Conservation (phyloP, 2,113 vertebrate genomes). For the Microcebus lehilahytsara region DNA sequence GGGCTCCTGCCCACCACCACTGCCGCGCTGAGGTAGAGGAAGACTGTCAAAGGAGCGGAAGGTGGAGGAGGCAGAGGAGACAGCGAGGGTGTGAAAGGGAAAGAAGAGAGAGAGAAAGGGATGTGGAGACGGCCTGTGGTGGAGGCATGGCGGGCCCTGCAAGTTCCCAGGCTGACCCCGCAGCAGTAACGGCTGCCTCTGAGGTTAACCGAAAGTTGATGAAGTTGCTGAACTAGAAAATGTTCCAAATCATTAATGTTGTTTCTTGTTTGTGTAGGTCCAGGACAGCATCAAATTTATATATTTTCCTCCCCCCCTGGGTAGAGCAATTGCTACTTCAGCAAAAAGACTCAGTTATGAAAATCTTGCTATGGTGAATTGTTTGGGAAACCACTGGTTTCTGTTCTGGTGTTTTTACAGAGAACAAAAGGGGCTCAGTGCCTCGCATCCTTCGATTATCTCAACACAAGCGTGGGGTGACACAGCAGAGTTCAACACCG, state of each 20-base stretch:
- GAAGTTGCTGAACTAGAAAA: constrained; percentile 21
- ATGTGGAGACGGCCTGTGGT: not conserved
- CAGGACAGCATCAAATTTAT: not conserved
- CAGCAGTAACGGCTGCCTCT: not conserved
- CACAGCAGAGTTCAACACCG: not conserved
- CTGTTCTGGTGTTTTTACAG: not conserved
- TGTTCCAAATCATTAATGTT: not conserved
- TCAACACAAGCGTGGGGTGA: not conserved
- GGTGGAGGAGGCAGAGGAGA: not conserved
- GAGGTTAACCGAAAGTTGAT: constrained; percentile 50
- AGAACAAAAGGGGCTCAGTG: constrained; percentile 20
- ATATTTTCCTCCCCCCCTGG: not conserved
- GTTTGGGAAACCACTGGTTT: constrained; percentile 31
- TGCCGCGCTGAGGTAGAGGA: too few species aligned
- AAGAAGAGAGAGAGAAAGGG: not conserved
- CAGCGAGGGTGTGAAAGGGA: not conserved
- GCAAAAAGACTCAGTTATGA: constrained; percentile 3
- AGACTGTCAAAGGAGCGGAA: not conserved
- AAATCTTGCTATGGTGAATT: not conserved
- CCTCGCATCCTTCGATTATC: constrained; percentile 13
- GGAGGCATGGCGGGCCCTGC: not conserved
- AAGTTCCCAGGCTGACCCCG: not conserved
- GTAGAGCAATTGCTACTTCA: not conserved
- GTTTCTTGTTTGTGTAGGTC: not conserved
- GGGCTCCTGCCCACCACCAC: not conserved